Percentiles rank a stretch among this genome's conserved stretches.
Evolutionary conservation across 2,113 vertebrate genomes (phyloP).

Genomic region (Stigmatopora argus): DNA sequence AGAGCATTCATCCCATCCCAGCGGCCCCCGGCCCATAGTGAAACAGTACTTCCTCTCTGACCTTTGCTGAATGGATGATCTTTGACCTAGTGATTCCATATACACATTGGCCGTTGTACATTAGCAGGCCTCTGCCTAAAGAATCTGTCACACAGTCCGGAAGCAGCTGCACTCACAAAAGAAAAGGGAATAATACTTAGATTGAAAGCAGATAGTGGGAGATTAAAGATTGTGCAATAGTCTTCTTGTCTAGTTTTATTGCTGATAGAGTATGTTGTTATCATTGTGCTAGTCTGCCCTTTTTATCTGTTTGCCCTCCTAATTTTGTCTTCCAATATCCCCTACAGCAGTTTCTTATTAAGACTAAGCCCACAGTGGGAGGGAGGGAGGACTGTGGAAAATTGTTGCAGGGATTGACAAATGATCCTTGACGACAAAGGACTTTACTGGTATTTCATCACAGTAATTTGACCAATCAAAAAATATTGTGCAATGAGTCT

Average conservation of each 20-base stretch:
- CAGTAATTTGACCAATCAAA: no score
- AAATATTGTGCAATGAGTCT: no score
- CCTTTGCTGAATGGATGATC: constrained; percentile 36
- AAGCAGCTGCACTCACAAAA: constrained; percentile 27
- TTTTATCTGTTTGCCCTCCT: constrained; percentile 6
- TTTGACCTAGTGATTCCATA: constrained; percentile 27
- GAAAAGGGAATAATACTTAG: constrained; percentile 13
- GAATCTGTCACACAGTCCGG: constrained; percentile 24
- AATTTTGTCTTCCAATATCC: constrained; percentile 12
- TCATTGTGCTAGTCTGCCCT: constrained; percentile 13
- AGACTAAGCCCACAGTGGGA: constrained; percentile 35
- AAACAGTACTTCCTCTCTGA: constrained; percentile 46
- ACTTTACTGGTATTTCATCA: no score
- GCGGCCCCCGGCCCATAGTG: constrained; percentile 16
- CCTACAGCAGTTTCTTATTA: constrained; percentile 56
- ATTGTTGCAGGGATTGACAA: neutral
- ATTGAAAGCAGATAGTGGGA: constrained; percentile 14
- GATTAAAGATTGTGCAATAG: constrained; percentile 32
- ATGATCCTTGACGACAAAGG: neutral
- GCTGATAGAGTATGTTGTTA: constrained; percentile 41
- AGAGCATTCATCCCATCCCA: constrained; percentile 24
- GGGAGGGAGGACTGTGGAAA: constrained; percentile 17
- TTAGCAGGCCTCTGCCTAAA: constrained; percentile 11
- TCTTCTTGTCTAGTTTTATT: constrained; percentile 36
- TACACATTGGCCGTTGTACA: constrained; percentile 13